These are phyloP conservation scores for Hydrocynus forskahlii DNA, from an alignment of 2,797 vertebrate genomes.

Conservation along the genomic window DNA sequence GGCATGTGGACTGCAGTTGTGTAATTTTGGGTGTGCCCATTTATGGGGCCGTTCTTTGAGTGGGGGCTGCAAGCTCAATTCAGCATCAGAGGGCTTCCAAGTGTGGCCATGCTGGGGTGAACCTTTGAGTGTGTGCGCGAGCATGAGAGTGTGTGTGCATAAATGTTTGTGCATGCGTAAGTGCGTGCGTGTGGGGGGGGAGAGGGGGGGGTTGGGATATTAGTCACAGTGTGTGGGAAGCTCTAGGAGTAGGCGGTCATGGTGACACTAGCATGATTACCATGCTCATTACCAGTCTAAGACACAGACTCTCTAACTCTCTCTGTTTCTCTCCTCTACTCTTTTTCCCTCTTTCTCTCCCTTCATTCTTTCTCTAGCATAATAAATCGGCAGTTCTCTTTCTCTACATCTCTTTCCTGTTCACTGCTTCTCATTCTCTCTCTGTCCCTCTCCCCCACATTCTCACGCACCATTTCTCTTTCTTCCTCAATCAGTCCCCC, in stretches of 20 bases:
- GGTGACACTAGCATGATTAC: constrained; percentile 52
- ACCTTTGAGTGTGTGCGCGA: not conserved
- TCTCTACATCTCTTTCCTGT: not conserved
- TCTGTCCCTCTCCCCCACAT: not conserved
- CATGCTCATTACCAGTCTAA: constrained; percentile 38
- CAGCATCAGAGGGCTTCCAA: constrained; percentile 24
- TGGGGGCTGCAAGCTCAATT: constrained; percentile 25
- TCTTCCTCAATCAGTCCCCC: not conserved
- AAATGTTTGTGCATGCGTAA: constrained; percentile 9
- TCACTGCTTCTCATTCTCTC: not conserved
- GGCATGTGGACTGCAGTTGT: not conserved
- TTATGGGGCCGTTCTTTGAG: constrained; percentile 9
- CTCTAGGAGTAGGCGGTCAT: constrained; percentile 35
- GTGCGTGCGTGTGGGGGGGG: constrained; percentile 6
- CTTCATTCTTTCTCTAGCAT: not conserved
- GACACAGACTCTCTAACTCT: constrained; percentile 3
- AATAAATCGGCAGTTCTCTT: not conserved
- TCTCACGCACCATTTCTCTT: not conserved
- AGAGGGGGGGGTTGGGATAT: constrained; percentile 32
- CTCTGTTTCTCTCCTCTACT: not conserved
- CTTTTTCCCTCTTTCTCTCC: not conserved
- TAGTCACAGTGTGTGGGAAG: constrained; percentile 47
- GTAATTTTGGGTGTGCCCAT: constrained; percentile 7
- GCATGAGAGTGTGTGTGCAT: not conserved
- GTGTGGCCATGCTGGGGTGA: not conserved